Evolutionary conservation across 2,888 invertebrate species (phyloP).

Genomic region (Tetragonisca angustula): DNA sequence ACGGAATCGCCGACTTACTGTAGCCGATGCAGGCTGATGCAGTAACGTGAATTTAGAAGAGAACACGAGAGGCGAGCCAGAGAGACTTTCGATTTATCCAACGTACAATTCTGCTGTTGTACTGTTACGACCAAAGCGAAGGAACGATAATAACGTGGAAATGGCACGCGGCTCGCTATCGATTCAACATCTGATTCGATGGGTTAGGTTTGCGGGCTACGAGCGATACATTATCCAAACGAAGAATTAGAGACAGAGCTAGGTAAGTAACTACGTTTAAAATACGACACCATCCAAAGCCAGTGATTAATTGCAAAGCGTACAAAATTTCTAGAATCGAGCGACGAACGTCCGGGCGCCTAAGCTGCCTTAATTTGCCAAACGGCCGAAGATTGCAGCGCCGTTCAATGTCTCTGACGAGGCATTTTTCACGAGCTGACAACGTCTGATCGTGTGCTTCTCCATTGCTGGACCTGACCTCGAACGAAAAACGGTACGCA

Average conservation of each 20-base stretch:
- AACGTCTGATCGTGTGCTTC: conserved; percentile 1
- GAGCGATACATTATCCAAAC: not conserved
- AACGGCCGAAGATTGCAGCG: not conserved
- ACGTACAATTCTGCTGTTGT: not conserved
- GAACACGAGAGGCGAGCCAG: not conserved
- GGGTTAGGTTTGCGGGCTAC: not conserved
- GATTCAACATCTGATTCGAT: not conserved
- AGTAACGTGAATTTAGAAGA: conserved; percentile 8
- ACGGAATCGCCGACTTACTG: not conserved
- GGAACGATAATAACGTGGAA: not conserved
- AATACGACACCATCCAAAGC: not conserved
- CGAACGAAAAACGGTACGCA: conserved; percentile 14
- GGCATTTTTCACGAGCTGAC: conserved; percentile 10
- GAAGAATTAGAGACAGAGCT: not conserved
- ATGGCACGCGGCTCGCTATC: accelerated
- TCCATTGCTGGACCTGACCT: not conserved
- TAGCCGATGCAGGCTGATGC: not conserved
- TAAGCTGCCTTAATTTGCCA: conserved; percentile 1
- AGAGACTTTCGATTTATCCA: not conserved
- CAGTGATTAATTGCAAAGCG: not conserved
- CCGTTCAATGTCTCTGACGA: conserved; percentile 25
- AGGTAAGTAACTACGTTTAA: not conserved
- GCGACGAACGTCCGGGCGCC: not conserved
- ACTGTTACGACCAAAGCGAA: not conserved
- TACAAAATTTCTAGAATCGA: not conserved